Conservation (phyloP, 1,140 invertebrate genomes). For the Plutomurus gul region DNA sequence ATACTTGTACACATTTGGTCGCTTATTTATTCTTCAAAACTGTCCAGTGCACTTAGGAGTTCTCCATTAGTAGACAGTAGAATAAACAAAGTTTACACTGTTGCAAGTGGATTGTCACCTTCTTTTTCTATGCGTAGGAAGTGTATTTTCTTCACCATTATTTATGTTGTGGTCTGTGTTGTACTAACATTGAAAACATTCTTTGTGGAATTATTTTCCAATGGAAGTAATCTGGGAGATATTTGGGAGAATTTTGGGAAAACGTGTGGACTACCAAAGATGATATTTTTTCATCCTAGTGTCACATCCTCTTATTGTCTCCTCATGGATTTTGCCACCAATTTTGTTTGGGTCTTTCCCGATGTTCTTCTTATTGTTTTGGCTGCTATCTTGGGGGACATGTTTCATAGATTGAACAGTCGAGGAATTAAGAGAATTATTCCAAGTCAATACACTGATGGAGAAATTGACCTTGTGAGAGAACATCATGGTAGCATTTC, state of each 20-base stretch:
- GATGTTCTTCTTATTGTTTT: slow-evolving; percentile 49
- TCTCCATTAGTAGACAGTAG: slow-evolving; percentile 46
- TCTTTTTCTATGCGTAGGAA: slow-evolving; percentile 29
- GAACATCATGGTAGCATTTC: slow-evolving; percentile 51
- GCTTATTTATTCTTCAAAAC: slow-evolving; percentile 26
- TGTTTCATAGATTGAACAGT: slow-evolving; percentile 42
- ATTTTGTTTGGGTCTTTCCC: slow-evolving; percentile 49
- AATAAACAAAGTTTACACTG: slow-evolving; percentile 43
- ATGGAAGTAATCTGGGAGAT: neutral
- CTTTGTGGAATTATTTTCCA: slow-evolving; percentile 14
- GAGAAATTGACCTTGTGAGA: slow-evolving; percentile 51
- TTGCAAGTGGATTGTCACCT: neutral
- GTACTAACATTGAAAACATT: slow-evolving; percentile 38
- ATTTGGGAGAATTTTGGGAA: slow-evolving; percentile 39
- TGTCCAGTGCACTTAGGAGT: slow-evolving; percentile 30
- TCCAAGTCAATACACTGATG: slow-evolving; percentile 33
- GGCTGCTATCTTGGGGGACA: slow-evolving; percentile 35
- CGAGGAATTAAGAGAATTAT: slow-evolving; percentile 42
- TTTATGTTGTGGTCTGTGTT: slow-evolving; percentile 40
- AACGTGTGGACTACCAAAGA: slow-evolving; percentile 33
- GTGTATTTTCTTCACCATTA: slow-evolving; percentile 32
- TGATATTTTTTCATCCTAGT: slow-evolving; percentile 37
- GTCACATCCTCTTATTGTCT: slow-evolving; percentile 46
- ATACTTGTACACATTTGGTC: slow-evolving; percentile 50
- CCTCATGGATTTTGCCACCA: slow-evolving; percentile 37